Evolutionary conservation across 2,797 vertebrate species (phyloP), one percentile per base, ranked within the genome.

Genomic region (Nasua narica): DNA sequence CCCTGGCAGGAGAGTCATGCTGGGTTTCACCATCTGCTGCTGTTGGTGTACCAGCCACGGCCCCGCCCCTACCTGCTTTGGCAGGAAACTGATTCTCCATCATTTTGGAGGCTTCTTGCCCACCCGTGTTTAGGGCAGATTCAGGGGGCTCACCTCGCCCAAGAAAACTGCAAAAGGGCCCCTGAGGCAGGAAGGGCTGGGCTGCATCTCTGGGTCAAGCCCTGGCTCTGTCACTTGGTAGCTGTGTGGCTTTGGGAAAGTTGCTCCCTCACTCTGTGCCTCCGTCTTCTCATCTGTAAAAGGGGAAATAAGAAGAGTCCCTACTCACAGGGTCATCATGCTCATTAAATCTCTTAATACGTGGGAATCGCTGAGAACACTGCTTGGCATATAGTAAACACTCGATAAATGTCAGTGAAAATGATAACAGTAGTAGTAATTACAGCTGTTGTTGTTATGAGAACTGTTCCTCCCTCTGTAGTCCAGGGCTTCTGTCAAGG

Each of bases 371-470:
- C 60, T 21, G 82, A 19, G 23, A 14, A 37, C 0, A 5, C 0
- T 8, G 50, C 35, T 14, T 4, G 74, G 62, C 32, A 2, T 2
- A 11, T 4, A 15, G 52, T 3, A 19, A 27, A 27, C 5, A 0
- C 35, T 62, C 0, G 0, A 3, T 32, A 21, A 25, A 0, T 2
- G 43, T 46, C 48, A 43, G 35, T 10, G 6, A 43, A 56, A 48
- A 43, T 14, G 9, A 27, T 32, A 48, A 48, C 9, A 0, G 11
- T 4, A 40, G 52, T 7, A 29, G 29, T 1, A 12, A 15, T 12
- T 12, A 43, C 2, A 1, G 65, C n/a, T 21, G 13, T 2, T 9
- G 40, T 13, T 13, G 12, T 25, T 58, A 3, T 29, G 9, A 52
- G 35, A 60, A 8, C 37, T 1, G 1, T 27, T 16, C 54, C 86